phyloP scores from a whole-genome alignment of 2,113 vertebrate genomes.

The Hypanus sabinus region DNA sequence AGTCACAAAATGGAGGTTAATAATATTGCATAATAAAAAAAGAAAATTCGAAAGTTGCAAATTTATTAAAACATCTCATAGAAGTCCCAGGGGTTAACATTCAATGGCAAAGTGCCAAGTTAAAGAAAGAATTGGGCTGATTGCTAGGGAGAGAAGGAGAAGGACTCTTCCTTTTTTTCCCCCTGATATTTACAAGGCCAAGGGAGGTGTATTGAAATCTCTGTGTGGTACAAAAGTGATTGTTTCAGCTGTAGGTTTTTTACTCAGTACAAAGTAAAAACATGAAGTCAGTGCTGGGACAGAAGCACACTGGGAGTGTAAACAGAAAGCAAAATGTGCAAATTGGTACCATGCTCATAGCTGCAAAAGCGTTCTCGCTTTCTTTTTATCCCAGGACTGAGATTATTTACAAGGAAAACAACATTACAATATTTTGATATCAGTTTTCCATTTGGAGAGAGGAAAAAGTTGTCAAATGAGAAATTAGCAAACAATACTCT shows the following conservation, averaged over 20 bases:
- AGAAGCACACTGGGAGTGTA: constrained; percentile 32
- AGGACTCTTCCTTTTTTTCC: neutral
- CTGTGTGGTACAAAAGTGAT: constrained; percentile 20
- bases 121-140: neutral
- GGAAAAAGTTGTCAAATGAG: neutral
- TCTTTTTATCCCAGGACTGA: constrained; percentile 19
- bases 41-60: neutral
- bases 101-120: neutral
- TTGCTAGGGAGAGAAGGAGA: neutral
- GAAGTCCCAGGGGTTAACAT: neutral
- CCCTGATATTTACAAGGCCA: constrained; percentile 5
- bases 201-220: neutral
- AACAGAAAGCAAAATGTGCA: constrained; percentile 22
- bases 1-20: neutral
- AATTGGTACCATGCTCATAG: neutral
- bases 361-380: neutral
- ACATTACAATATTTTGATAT: constrained; percentile 12
- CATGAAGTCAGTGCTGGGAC: neutral
- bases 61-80: neutral
- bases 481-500: neutral
- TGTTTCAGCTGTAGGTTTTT: constrained; percentile 29
- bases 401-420: constrained; percentile 27
- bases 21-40: neutral
- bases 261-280: neutral
- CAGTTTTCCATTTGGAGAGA: neutral